Evolutionary conservation across 1,140 invertebrate genomes (phyloP), one percentile per base, ranked within the genome.

Genomic region (Wiebesia pumilae): DNA sequence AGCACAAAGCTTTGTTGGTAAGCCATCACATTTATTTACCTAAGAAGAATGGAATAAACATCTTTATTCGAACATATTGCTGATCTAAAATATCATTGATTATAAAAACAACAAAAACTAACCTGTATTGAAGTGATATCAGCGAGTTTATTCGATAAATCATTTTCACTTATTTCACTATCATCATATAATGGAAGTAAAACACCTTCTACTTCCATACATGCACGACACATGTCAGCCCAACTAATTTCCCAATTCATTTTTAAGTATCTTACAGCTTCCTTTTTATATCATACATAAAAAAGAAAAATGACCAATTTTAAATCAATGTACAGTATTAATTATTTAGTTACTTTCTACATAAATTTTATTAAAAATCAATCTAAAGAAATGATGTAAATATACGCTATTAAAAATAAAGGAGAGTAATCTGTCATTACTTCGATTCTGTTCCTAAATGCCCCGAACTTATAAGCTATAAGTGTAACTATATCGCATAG

Each of bases 121-220:
- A 93, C 93, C 90, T 92, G 83, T 83, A 93, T 90, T 9, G 90
- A 91, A 10, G 93, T 88, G 6, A 94, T 78, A 86, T 93, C 92
- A 0, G 90, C 84, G 24, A 94, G 90, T 88, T 93, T 94, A 40
- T 90, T 87, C 0, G 92, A 85, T 7, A 94, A 88, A 54, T 81
- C 47, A 84, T 91, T 91, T 67, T 91, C 91, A 14, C 88, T 88
- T 58, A 86, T 90, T 21, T 90, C 90, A 21, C 83, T 86, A 0
- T 89, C 85, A 27, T 91, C 92, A 40, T 91, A 93, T 91, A 94
- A 91, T 9, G 92, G 89, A 30, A 93, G 67, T 82, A 94, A 88
- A 38, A 88, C 87, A 40, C 92, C 90, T 14, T 91, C 91, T 14
- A 90, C 89, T 87, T 90, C 90, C 93, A 94, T 94, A 51, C 93